Conservation (phyloP, 2,113 vertebrate species). For the Heliornis fulica region DNA sequence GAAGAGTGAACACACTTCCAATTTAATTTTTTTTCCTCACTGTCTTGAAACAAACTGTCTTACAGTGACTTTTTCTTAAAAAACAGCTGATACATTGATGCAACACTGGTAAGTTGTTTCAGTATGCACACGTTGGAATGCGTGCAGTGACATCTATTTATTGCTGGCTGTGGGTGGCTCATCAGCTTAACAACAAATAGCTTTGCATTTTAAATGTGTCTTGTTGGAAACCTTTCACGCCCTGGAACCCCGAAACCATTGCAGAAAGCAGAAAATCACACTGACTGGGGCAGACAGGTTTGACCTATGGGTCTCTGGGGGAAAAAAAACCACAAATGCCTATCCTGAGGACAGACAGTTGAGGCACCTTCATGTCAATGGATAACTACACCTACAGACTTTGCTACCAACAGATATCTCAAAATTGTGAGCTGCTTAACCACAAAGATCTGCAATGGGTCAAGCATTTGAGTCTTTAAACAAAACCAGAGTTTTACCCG, state of each 20-base stretch:
- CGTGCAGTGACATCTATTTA: neutral
- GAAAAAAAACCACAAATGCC: neutral
- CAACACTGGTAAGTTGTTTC: neutral
- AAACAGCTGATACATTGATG: neutral
- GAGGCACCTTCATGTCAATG: neutral
- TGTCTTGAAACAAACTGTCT: neutral
- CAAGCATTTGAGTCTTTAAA: neutral
- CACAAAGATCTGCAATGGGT: neutral
- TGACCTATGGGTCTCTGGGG: neutral
- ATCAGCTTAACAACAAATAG: neutral
- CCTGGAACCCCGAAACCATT: neutral
- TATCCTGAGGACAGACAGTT: neutral
- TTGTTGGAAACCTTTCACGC: neutral
- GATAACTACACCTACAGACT: slow-evolving; percentile 21
- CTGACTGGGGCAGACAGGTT: neutral
- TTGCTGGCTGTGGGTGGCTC: neutral
- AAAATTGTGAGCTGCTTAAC: neutral
- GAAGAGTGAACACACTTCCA: neutral
- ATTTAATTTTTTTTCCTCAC: neutral
- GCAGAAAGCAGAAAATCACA: neutral
- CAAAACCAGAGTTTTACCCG: neutral
- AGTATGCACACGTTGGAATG: neutral
- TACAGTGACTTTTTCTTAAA: neutral
- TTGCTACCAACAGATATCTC: neutral
- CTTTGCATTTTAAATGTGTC: neutral